A percentile compares a stretch with the other conserved stretches of the same genome.
Evolutionary conservation across 1,140 invertebrate genomes (phyloP).

Genomic region (Capitella teleta): DNA sequence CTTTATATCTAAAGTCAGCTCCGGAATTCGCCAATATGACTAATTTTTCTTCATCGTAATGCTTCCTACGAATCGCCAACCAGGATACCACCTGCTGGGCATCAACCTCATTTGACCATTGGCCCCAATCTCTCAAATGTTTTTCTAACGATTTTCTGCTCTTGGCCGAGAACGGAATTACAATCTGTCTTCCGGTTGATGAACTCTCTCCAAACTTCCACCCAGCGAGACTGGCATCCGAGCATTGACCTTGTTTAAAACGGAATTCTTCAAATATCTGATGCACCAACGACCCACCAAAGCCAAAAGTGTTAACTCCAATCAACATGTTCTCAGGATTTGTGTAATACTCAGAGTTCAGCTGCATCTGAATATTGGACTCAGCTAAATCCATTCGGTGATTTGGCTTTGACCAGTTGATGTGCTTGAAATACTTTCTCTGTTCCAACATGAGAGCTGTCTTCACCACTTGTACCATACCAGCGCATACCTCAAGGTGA

Average conservation of each 20-base stretch:
- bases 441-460: slow-evolving; percentile 78
- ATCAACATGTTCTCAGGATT: slow-evolving; percentile 43
- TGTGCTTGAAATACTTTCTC: slow-evolving; percentile 72
- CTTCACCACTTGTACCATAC: slow-evolving; percentile 43
- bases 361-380: background rate
- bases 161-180: background rate
- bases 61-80: background rate
- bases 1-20: background rate
- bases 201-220: background rate
- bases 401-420: slow-evolving; percentile 80
- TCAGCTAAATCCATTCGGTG: slow-evolving; percentile 58
- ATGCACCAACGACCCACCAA: slow-evolving; percentile 93
- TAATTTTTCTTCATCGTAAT: background rate
- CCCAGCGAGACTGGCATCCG: too few relatives aligned
- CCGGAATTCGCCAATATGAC: background rate
- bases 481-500: slow-evolving; percentile 83
- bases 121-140: background rate
- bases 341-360: background rate
- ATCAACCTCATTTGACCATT: background rate
- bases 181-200: background rate
- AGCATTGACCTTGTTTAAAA: too few relatives aligned
- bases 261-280: slow-evolving; percentile 64
- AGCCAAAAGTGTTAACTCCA: slow-evolving; percentile 90
- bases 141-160: background rate
- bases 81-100: background rate